Evolutionary conservation across 2,888 invertebrate genomes (phyloP), one percentile per base, ranked within the genome.

Genomic region (Lycophotia porphyrea): DNA sequence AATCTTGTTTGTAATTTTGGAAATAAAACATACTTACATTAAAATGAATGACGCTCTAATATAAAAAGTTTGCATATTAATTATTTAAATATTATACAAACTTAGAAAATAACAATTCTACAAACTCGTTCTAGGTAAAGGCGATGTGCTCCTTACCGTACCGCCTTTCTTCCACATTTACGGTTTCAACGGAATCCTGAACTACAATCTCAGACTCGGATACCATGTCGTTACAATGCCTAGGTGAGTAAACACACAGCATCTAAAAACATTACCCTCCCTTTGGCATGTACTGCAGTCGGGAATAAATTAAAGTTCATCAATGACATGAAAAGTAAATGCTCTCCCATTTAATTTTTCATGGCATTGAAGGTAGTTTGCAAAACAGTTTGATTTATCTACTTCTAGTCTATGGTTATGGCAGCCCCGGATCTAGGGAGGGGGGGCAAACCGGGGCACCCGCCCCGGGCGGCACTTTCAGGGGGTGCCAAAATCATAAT

Each of bases 151-250:
- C 5, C 92, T 98, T 31, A 97, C 97, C 1, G 97, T 98, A 0
- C 96, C 98, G 15, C 98, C 98, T 5, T 98, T 98, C 93, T 98
- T 98, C 94, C 98, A 98, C 92, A 98, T 98, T 80, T 98, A 97
- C 91, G 98, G 98, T 4, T 97, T 98, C 91, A 97, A 97, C 85
- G 97, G 97, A 7, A 97, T 98, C 49, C 94, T 98, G 86, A 97
- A 98, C 85, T 95, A 97, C 68, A 96, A 97, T 49, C 91, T 98
- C 4, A 92, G 93, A 69, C 91, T 97, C 68, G 98, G 98, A 13
- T 95, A 96, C 42, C 97, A 97, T 81, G 76, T 98, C 5, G 95
- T 98, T 2, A 97, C 97, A 0, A 95, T 98, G 84, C 98, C 98
- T 71, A 96, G 92, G 96, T 96, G 91, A 91, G 90, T 85, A 36